phyloP scores from a whole-genome alignment of 92 coral and sea anemone genomes.

The Zoanthus sociatus region DNA sequence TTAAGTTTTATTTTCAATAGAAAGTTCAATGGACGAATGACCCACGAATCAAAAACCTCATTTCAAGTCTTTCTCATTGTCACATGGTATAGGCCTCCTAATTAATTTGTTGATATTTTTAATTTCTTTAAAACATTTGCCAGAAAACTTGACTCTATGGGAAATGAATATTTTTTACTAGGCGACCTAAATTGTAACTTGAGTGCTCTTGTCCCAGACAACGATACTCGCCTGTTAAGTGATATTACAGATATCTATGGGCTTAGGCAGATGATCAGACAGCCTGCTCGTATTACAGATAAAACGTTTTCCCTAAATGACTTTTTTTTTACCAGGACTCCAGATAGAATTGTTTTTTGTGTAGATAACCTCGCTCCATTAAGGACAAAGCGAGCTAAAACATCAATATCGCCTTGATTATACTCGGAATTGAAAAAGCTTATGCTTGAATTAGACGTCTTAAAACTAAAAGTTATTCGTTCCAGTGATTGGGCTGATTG shows the following conservation, averaged over 20 bases:
- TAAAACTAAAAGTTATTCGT: conserved; percentile 1
- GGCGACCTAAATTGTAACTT: conserved; percentile 53
- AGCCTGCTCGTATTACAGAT: conserved; percentile 50
- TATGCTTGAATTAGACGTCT: neutral
- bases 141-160: conserved; percentile 41
- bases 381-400: conserved; percentile 44
- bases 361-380: conserved; percentile 54
- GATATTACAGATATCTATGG: conserved; percentile 51
- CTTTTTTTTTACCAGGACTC: conserved; percentile 45
- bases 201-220: conserved; percentile 38
- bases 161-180: conserved; percentile 50
- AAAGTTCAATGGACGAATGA: no score
- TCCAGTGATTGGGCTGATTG: no score
- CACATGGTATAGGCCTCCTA: no score
- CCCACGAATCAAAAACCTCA: no score
- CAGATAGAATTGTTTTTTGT: conserved; percentile 43
- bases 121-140: conserved; percentile 30
- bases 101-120: neutral
- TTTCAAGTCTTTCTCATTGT: no score
- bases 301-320: conserved; percentile 49
- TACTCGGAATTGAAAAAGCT: neutral
- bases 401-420: conserved; percentile 43
- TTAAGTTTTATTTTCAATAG: no score
- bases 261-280: conserved; percentile 43
- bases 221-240: conserved; percentile 37